phyloP scores from a whole-genome alignment of 2,888 invertebrate species.

The Chalcis sispes region DNA sequence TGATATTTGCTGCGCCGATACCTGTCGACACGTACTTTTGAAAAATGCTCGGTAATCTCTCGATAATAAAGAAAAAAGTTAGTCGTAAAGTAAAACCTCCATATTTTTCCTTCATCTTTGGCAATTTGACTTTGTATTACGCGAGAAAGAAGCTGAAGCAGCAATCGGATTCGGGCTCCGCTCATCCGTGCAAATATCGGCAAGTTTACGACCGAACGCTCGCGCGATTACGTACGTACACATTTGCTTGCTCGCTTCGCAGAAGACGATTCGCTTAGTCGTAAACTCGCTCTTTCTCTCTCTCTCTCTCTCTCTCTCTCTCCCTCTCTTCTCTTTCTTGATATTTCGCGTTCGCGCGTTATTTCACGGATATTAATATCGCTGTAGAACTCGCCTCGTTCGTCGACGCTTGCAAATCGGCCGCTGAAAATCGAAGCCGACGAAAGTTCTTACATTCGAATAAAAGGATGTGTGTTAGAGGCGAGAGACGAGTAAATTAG shows the following conservation, averaged over 20 bases:
- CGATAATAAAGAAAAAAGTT: conserved; percentile 33
- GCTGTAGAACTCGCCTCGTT: too few species aligned
- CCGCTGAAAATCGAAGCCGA: background rate
- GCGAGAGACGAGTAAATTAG: conserved; percentile 69
- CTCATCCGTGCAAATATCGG: conserved; percentile 32
- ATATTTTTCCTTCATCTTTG: conserved; percentile 45
- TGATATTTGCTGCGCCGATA: background rate
- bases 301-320: background rate
- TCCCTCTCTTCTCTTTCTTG: background rate
- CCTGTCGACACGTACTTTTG: background rate
- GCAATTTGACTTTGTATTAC: conserved; percentile 48
- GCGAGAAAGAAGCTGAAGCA: background rate
- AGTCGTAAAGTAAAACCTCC: conserved; percentile 52
- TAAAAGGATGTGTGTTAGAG: conserved; percentile 51
- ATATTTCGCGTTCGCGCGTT: conserved; percentile 19
- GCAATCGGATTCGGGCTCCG: conserved; percentile 7
- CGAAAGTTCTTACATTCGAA: too few species aligned
- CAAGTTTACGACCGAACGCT: conserved; percentile 42
- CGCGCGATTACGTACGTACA: conserved; percentile 28
- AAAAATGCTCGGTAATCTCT: conserved; percentile 15
- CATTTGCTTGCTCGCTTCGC: conserved; percentile 16
- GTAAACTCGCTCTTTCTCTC: conserved; percentile 29
- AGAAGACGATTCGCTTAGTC: conserved; percentile 17
- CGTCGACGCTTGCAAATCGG: background rate
- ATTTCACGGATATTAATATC: conserved; percentile 36